Evolutionary conservation across 2,113 vertebrate species (phyloP), one percentile per base, ranked within the genome.

Genomic region (Rhipidura dahli): DNA sequence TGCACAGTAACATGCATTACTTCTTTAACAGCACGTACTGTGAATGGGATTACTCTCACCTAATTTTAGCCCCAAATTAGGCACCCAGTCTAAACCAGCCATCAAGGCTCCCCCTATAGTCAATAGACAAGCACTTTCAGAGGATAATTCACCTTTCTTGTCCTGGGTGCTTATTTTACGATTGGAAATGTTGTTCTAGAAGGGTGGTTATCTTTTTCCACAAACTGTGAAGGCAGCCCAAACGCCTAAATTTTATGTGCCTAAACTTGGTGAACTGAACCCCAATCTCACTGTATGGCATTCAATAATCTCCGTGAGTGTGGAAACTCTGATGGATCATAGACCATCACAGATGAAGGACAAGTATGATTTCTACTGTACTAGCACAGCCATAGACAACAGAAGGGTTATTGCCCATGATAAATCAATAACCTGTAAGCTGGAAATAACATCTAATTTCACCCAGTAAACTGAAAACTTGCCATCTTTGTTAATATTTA

Each of bases 11-110:
- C 3, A 17, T 6, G 24, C 10, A 12, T 28, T 90, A 83, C 20
- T 92, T 49, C 66, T 80, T 80, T 78, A 82, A 59, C 17, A 66
- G 19, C 56, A 63, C 11, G 4, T 61, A 88, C 66, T 47, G 54
- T 73, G 75, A 86, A 95, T 66, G 71, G 50, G 54, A 94, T 90
- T 95, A 63, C 28, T 86, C 54, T 88, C 83, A 77, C 45, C 60
- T 81, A 93, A 83, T 92, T 92, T 90, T 75, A 93, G 86, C 45
- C 71, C 47, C 76, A 92, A 90, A 93, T 94, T 86, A 89, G 79
- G 81, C 51, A 81, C 40, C 79, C 73, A 93, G 63, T 76, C 82
- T 83, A 93, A 94, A 93, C 78, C 3, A 93, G 83, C 63, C 95
- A 87, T 60, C 80, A 89, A 93, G 42, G 76, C 50, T 89, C 76